Base-by-base conservation (phyloP, 2,113 vertebrate genomes). In the Gobiocypris rarus region DNA sequence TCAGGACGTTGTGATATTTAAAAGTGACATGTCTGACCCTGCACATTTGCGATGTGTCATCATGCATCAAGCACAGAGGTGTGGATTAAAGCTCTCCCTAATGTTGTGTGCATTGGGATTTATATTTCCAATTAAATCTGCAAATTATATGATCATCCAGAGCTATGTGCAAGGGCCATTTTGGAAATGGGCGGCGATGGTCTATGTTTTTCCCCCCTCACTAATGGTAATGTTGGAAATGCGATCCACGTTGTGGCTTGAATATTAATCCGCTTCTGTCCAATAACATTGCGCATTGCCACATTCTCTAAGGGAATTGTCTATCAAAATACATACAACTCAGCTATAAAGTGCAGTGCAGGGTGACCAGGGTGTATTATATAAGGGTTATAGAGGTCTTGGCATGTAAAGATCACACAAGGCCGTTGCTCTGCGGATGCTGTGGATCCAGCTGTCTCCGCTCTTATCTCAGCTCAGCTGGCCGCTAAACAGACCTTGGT, bases 61-160 rank as follows among this genome's bases (percentile, higher is more conserved):
- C 91, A 91, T 90, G 91, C 93, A 93, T 94, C 92, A 94, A 89
- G 93, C 89, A 82, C 84, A 84, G 89, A 91, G 89, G 91, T 92
- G 92, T 92, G 91, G 90, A 92, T 93, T 91, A 93, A 92, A 91
- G 90, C 89, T 86, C 86, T 88, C 87, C 41, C 87, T 92, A 93
- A 93, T 92, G 87, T 91, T 91, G 91, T 93, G 92, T 91, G 90
- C 90, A 83, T 87, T 91, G 90, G 93, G 92, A 94, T 94, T 94
- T 93, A 93, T 94, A 94, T 94, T 94, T 95, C 92, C 94, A 93
- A 94, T 94, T 95, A 94, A 94, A 92, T 94, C 91, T 91, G 90
- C 93, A 94, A 94, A 95, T 94, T 90, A 94, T 93, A 94, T 93
- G 93, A 95, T 94, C 94, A 94, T 94, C 91, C 89, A 84, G 87